A percentile compares a stretch with the other conserved stretches of the same genome.
Evolutionary conservation across 2,113 vertebrate genomes (phyloP).

Genomic region (Corapipo altera): DNA sequence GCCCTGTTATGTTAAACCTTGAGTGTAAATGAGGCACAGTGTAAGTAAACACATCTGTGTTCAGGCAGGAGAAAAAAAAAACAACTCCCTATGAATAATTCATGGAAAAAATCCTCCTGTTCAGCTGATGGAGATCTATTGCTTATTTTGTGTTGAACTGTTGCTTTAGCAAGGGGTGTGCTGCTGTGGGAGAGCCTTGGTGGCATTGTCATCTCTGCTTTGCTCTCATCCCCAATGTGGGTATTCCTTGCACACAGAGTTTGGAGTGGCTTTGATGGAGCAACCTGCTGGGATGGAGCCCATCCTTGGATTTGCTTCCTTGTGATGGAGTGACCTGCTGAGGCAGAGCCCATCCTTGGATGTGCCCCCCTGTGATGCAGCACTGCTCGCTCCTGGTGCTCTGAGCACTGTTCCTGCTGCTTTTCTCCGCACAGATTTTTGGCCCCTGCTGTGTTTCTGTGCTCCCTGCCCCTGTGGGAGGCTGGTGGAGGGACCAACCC

Average conservation of each 20-base stretch:
- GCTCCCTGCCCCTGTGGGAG: not conserved
- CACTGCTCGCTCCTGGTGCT: accelerated
- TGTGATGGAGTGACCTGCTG: too few relatives aligned
- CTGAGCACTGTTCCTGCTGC: accelerated
- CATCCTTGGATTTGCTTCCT: not conserved
- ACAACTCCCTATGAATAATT: slow-evolving; percentile 19
- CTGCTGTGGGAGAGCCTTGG: not conserved
- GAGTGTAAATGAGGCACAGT: slow-evolving; percentile 67
- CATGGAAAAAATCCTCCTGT: slow-evolving; percentile 31
- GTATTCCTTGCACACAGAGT: accelerated
- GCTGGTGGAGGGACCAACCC: not conserved
- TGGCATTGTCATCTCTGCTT: not conserved
- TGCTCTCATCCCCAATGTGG: accelerated
- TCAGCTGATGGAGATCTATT: not conserved
- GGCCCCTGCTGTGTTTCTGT: accelerated
- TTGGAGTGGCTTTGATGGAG: not conserved
- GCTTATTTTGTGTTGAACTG: not conserved
- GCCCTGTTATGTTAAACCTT: slow-evolving; percentile 65
- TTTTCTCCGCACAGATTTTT: not conserved
- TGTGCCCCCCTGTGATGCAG: not conserved
- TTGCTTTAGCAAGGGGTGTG: not conserved
- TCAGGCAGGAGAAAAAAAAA: slow-evolving; percentile 22
- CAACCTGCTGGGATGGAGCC: not conserved
- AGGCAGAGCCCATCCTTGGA: not conserved
- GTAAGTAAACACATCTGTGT: slow-evolving; percentile 79